A percentile compares a stretch with the other conserved stretches of the same genome.
Evolutionary conservation across 1,140 invertebrate genomes (phyloP).

Genomic region (Drosophila asahinai): DNA sequence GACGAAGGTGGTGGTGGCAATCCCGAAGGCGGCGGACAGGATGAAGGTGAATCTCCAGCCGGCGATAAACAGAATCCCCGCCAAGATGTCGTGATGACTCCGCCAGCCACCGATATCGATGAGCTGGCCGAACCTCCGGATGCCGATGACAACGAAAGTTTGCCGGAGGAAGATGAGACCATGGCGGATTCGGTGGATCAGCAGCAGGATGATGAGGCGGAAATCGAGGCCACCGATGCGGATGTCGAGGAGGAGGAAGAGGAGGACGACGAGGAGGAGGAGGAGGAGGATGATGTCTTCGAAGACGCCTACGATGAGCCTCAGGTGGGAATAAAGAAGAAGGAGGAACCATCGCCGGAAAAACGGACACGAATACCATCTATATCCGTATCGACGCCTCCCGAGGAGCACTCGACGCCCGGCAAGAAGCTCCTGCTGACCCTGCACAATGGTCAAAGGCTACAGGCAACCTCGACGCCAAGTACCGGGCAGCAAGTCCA

Average conservation of each 20-base stretch:
- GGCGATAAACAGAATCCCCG: constrained; percentile 36
- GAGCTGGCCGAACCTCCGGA: constrained; percentile 42
- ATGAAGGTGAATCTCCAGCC: not conserved
- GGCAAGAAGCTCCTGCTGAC: constrained; percentile 52
- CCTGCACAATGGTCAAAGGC: constrained; percentile 55
- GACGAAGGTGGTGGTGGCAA: constrained; percentile 17
- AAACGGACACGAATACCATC: constrained; percentile 42
- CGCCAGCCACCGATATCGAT: constrained; percentile 69
- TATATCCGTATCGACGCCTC: constrained; percentile 16
- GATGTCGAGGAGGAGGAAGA: constrained; percentile 67
- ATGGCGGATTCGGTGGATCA: constrained; percentile 71
- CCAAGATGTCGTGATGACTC: constrained; percentile 66
- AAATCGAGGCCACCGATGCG: constrained; percentile 74
- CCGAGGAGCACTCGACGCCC: constrained; percentile 22
- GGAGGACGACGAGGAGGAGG: constrained; percentile 56
- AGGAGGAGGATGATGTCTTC: constrained; percentile 40
- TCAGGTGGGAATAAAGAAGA: constrained; percentile 4
- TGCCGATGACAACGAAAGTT: constrained; percentile 47
- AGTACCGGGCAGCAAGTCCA: constrained; percentile 41
- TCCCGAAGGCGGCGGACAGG: not conserved
- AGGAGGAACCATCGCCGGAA: constrained; percentile 15
- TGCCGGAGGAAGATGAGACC: constrained; percentile 63
- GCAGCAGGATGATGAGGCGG: constrained; percentile 61
- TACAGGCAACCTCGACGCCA: constrained; percentile 70
- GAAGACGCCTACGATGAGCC: constrained; percentile 65